phyloP scores from a whole-genome alignment of 1,140 invertebrate genomes.

The Aradophagus sp. region DNA sequence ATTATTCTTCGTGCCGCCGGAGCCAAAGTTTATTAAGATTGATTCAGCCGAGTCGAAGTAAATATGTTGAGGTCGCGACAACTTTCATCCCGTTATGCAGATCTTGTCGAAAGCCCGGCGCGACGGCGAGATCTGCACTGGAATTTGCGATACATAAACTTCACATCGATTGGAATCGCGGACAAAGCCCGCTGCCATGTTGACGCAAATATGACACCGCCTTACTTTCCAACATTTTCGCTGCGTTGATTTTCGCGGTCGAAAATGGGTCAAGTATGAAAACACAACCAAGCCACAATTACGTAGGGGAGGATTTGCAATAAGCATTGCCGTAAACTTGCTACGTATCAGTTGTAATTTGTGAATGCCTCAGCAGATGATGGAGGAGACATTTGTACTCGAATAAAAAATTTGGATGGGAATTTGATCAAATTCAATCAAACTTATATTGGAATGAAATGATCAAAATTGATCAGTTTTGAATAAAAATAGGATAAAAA shows the following conservation, averaged over 20 bases:
- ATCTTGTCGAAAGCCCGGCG: conserved; percentile 19
- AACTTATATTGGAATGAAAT: no score
- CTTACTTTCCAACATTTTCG: no score
- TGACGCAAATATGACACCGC: conserved; percentile 15
- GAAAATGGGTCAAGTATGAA: conserved; percentile 36
- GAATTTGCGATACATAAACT: conserved; percentile 32
- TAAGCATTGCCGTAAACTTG: no score
- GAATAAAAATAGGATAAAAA: no score
- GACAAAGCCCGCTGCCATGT: conserved; percentile 7
- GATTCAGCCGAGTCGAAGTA: conserved; percentile 22
- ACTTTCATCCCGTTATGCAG: conserved; percentile 34
- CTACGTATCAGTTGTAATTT: no score
- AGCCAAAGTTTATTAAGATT: conserved; percentile 27
- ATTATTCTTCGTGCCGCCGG: conserved; percentile 17
- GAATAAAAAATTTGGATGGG: no score
- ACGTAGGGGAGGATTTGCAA: no score
- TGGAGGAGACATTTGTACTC: no score
- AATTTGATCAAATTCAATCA: no score
- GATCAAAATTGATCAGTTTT: no score
- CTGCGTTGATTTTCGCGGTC: conserved; percentile 5
- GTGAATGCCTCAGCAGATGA: no score
- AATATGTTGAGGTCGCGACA: conserved; percentile 17
- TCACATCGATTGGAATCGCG: conserved; percentile 22
- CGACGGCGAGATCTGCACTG: conserved; percentile 20
- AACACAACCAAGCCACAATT: no score